Evolutionary conservation across 2,113 vertebrate species (phyloP).

Genomic region (Malurus alboscapulatus): DNA sequence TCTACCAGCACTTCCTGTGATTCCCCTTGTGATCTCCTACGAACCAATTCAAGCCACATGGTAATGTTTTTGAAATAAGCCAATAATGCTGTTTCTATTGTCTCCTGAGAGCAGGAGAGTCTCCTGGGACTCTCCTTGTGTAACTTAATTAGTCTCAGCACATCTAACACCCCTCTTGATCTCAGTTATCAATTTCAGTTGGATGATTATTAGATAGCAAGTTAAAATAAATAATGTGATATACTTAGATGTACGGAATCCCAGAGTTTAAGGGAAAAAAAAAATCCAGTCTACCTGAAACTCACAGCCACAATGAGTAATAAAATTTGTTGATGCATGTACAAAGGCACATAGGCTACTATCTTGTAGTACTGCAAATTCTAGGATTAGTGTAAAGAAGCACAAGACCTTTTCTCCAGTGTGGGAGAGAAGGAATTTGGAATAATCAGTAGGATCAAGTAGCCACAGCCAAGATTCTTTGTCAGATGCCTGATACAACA

Average conservation of each 20-base stretch:
- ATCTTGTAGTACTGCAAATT: not conserved
- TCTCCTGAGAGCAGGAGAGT: not conserved
- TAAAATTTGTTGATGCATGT: not conserved
- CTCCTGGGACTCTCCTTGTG: not conserved
- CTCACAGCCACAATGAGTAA: not conserved
- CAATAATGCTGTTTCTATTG: not conserved
- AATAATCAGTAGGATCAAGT: not conserved
- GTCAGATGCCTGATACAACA: not conserved
- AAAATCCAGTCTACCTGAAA: not conserved
- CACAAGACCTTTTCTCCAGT: not conserved
- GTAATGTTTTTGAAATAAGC: not conserved
- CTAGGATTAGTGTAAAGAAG: not conserved
- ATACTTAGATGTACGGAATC: not conserved
- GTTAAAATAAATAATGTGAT: not conserved
- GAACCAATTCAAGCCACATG: not conserved
- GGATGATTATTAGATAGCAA: not conserved
- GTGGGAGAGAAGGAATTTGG: not conserved
- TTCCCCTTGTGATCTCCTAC: not conserved
- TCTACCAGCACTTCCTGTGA: not conserved
- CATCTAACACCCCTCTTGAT: not conserved
- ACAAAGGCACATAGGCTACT: not conserved
- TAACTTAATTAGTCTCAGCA: not conserved
- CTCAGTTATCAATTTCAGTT: not conserved
- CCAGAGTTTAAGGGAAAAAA: not conserved
- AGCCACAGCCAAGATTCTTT: not conserved